phyloP scores from a whole-genome alignment of 2,888 invertebrate species.

The Scaptomyza caliginosa region DNA sequence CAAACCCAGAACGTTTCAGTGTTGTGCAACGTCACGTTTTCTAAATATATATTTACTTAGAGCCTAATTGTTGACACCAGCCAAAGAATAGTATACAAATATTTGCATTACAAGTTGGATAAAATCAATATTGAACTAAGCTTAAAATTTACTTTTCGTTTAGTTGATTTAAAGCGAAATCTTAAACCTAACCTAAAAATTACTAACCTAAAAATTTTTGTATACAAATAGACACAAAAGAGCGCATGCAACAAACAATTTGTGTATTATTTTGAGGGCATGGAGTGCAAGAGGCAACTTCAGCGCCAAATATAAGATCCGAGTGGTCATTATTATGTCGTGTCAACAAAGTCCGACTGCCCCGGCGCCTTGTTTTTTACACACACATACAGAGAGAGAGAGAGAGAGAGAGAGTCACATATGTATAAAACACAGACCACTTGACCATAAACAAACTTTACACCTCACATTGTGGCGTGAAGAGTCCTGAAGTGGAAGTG shows the following conservation, averaged over 20 bases:
- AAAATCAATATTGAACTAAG: neutral
- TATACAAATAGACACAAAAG: too few relatives aligned
- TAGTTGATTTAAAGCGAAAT: too few relatives aligned
- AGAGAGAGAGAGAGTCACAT: neutral
- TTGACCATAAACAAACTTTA: slow-evolving; percentile 81
- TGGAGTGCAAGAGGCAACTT: slow-evolving; percentile 36
- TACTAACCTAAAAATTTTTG: too few relatives aligned
- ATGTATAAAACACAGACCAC: slow-evolving; percentile 48
- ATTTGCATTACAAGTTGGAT: neutral
- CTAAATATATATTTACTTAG: neutral
- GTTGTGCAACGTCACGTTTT: slow-evolving; percentile 1
- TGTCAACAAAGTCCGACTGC: slow-evolving; percentile 65
- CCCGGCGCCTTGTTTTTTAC: slow-evolving; percentile 34
- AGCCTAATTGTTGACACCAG: neutral
- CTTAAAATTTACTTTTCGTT: neutral
- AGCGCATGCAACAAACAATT: slow-evolving; percentile 42
- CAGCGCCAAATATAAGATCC: slow-evolving; percentile 65
- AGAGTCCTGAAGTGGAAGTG: slow-evolving; percentile 63
- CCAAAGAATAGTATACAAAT: neutral
- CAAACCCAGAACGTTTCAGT: neutral
- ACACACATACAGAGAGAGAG: neutral
- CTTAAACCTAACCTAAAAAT: too few relatives aligned
- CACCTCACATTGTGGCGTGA: slow-evolving; percentile 69
- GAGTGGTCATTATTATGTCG: slow-evolving; percentile 78
- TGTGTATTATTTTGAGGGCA: slow-evolving; percentile 37